Percentiles rank a stretch among this genome's conserved stretches.
Conservation (phyloP, 2,888 invertebrate species). For the Andrena minutula region DNA sequence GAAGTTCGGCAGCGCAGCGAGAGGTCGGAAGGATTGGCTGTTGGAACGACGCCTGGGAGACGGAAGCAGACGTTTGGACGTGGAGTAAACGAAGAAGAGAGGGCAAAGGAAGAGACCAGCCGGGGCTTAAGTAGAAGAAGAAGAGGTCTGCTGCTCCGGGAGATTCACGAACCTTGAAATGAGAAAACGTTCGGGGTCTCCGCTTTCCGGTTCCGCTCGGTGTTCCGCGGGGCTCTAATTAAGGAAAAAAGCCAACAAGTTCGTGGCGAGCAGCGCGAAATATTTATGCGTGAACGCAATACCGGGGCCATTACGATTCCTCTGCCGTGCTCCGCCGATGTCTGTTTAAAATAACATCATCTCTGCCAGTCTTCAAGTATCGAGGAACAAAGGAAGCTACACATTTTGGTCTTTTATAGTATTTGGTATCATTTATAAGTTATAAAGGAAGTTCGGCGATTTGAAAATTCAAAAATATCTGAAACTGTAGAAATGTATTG, state of each 20-base stretch:
- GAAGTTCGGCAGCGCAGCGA: slow-evolving; percentile 65
- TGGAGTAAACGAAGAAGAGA: slow-evolving; percentile 26
- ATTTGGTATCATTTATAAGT: not conserved
- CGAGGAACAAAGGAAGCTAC: too few relatives aligned
- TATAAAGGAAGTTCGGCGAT: too few relatives aligned
- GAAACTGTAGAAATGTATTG: too few relatives aligned
- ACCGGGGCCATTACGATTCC: not conserved
- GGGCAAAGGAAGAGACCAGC: slow-evolving; percentile 35
- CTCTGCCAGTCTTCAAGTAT: not conserved
- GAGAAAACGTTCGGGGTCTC: slow-evolving; percentile 57
- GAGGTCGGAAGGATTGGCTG: slow-evolving; percentile 74
- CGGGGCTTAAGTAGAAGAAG: slow-evolving; percentile 51
- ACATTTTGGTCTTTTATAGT: not conserved
- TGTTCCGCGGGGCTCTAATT: slow-evolving; percentile 58
- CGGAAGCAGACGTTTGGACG: slow-evolving; percentile 66
- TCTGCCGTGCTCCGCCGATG: not conserved
- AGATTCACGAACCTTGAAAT: slow-evolving; percentile 68
- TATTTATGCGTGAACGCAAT: slow-evolving; percentile 36
- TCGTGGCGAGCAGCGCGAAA: slow-evolving; percentile 41
- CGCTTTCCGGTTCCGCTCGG: slow-evolving; percentile 38
- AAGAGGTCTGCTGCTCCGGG: slow-evolving; percentile 53
- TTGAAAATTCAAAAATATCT: too few relatives aligned
- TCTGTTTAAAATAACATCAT: slow-evolving; percentile 1
- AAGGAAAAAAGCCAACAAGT: slow-evolving; percentile 44
- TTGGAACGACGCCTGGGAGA: slow-evolving; percentile 66